A percentile compares a stretch with the other conserved stretches of the same genome.
Conservation (phyloP, 1,140 invertebrate genomes). For the Hycleus phaleratus region DNA sequence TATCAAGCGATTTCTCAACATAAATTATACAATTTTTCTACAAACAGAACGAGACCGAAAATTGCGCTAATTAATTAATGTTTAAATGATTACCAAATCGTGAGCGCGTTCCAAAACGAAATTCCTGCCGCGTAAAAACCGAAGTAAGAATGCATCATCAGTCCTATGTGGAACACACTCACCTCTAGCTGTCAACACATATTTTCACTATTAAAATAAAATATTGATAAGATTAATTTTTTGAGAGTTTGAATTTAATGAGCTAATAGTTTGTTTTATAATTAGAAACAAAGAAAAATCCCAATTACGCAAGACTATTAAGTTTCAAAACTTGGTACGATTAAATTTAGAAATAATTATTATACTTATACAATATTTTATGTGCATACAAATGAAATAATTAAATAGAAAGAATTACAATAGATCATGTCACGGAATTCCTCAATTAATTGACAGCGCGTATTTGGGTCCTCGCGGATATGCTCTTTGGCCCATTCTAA, state of each 20-base stretch:
- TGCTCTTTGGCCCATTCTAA: conserved; percentile 37
- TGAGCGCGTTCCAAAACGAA: conserved; percentile 74
- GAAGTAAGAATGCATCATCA: conserved; percentile 76
- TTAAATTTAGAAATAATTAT: too few relatives aligned
- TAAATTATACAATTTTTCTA: not conserved
- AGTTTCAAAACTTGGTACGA: too few relatives aligned
- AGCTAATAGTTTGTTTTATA: too few relatives aligned
- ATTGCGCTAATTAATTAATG: not conserved
- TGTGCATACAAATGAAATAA: not conserved
- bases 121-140: conserved; percentile 74
- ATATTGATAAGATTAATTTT: too few relatives aligned
- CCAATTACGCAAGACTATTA: too few relatives aligned
- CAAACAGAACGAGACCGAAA: not conserved
- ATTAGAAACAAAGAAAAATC: too few relatives aligned
- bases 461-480: conserved; percentile 48
- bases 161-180: conserved; percentile 65
- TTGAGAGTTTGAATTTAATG: too few relatives aligned
- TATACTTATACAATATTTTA: too few relatives aligned
- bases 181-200: conserved; percentile 53
- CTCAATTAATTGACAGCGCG: conserved; percentile 42
- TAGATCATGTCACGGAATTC: conserved; percentile 69
- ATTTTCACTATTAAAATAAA: not conserved
- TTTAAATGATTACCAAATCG: conserved; percentile 56
- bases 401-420: conserved; percentile 45
- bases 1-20: too few relatives aligned